Evolutionary conservation across 2,888 invertebrate genomes (phyloP).

Genomic region (Crioceris asparagi): DNA sequence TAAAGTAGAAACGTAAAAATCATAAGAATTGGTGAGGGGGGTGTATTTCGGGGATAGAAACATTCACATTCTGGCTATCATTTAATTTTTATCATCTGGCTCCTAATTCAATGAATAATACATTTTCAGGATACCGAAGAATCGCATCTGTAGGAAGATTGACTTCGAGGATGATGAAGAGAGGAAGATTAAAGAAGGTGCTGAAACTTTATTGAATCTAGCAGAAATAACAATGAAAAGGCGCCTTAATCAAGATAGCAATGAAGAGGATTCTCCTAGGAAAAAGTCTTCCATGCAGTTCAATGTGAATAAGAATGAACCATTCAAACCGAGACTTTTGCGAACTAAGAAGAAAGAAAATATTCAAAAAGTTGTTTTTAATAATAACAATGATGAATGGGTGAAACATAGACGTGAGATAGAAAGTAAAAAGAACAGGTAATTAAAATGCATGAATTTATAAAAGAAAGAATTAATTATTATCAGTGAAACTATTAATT

Average conservation of each 20-base stretch:
- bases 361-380: conserved; percentile 24
- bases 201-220: conserved; percentile 65
- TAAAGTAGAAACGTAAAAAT: neutral
- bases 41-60: too few species aligned
- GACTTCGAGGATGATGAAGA: conserved; percentile 52
- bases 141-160: conserved; percentile 29
- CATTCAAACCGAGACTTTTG: conserved; percentile 29
- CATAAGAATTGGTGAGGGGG: neutral
- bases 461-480: conserved; percentile 2
- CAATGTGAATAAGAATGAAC: neutral
- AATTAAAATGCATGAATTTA: conserved; percentile 23
- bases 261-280: conserved; percentile 15
- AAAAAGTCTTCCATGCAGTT: conserved; percentile 5
- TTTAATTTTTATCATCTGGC: too few species aligned
- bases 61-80: too few species aligned
- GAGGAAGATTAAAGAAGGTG: conserved; percentile 65
- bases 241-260: conserved; percentile 23
- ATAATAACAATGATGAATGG: conserved; percentile 32
- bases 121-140: conserved; percentile 20
- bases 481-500: conserved; percentile 18
- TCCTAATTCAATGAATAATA: too few species aligned
- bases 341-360: conserved; percentile 30
- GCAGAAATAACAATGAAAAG: conserved; percentile 46
- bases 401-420: conserved; percentile 33
- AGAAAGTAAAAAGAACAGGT: conserved; percentile 33